These are phyloP conservation scores for Brachyalestes nurse DNA, from an alignment of 2,797 vertebrate species.

Conservation along the genomic window DNA sequence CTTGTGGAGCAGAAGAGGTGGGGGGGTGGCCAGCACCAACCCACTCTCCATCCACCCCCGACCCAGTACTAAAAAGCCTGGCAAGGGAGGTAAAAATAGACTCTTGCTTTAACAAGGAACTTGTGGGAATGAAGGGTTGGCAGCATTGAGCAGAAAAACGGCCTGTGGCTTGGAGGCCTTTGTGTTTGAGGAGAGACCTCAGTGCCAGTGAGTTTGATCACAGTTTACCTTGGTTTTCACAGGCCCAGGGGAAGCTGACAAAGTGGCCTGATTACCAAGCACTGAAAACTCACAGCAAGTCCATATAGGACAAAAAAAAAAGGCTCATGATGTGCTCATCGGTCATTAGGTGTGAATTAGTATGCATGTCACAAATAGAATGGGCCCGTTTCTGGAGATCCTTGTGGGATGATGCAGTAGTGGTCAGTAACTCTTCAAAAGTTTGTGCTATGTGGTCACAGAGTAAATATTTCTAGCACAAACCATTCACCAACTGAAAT, in stretches of 20 bases:
- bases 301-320: background rate
- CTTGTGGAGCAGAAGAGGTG: background rate
- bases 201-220: slow-evolving; percentile 60
- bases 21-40: slow-evolving; percentile 31
- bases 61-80: slow-evolving; percentile 34
- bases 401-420: background rate
- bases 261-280: slow-evolving; percentile 22
- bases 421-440: background rate
- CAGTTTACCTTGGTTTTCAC: slow-evolving; percentile 65
- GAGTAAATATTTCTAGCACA: slow-evolving; percentile 3
- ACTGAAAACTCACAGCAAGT: slow-evolving; percentile 27
- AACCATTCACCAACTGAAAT: background rate
- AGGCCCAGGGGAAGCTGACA: slow-evolving; percentile 49
- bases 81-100: slow-evolving; percentile 71
- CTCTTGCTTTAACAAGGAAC: slow-evolving; percentile 67
- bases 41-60: slow-evolving; percentile 3
- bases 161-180: slow-evolving; percentile 48
- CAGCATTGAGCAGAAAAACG: slow-evolving; percentile 55
- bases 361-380: background rate
- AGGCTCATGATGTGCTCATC: background rate
- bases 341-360: slow-evolving; percentile 14
- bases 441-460: background rate
- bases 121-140: slow-evolving; percentile 72
- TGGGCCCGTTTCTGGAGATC: slow-evolving; percentile 1
- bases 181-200: slow-evolving; percentile 56